phyloP scores from a whole-genome alignment of 2,113 vertebrate species.

The Silurus asotus region DNA sequence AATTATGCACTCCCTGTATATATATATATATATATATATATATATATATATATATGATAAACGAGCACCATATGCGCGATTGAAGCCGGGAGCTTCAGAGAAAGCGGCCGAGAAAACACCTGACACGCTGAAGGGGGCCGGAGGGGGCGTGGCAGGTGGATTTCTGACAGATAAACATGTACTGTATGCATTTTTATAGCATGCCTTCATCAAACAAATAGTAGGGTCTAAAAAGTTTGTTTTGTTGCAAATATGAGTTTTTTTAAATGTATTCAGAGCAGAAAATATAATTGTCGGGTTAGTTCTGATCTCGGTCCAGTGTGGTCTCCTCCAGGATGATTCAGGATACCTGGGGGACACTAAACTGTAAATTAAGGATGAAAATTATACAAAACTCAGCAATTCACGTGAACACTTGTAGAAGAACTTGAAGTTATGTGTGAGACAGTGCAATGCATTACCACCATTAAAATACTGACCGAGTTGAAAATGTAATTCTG shows the following conservation, averaged over 20 bases:
- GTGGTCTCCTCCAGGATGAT: background rate
- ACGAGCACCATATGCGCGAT: too few relatives aligned
- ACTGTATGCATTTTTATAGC: too few relatives aligned
- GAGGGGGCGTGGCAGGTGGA: too few relatives aligned
- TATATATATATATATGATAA: too few relatives aligned
- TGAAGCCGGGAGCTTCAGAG: too few relatives aligned
- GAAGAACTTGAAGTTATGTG: background rate
- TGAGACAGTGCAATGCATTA: background rate
- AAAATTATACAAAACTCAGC: background rate
- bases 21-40: too few relatives aligned
- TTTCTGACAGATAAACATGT: too few relatives aligned
- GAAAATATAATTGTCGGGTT: background rate
- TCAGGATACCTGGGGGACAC: background rate
- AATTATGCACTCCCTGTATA: too few relatives aligned
- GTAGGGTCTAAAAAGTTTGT: background rate
- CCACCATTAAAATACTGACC: background rate
- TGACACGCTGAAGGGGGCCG: too few relatives aligned
- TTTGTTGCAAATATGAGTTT: slow-evolving; percentile 7
- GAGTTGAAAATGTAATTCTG: background rate
- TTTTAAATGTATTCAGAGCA: background rate
- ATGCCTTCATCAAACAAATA: too few relatives aligned
- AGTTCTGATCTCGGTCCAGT: background rate
- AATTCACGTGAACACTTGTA: background rate
- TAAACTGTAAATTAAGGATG: background rate
- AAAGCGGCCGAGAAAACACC: too few relatives aligned